Conservation (phyloP, 2,113 vertebrate species). For the Cinclus mexicanus region DNA sequence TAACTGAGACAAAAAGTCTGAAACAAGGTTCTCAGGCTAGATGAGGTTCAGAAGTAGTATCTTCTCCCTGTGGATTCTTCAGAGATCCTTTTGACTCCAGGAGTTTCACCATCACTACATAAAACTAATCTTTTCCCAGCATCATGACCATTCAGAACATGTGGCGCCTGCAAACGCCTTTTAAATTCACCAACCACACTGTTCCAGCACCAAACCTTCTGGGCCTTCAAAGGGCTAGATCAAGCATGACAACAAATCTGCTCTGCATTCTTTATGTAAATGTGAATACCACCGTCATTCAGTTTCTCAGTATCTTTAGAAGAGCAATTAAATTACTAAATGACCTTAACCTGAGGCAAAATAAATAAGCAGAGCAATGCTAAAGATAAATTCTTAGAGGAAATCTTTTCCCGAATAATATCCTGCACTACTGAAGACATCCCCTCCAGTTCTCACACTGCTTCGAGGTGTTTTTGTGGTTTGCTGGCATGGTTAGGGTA, state of each 20-base stretch:
- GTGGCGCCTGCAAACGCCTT: neutral
- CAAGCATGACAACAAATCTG: neutral
- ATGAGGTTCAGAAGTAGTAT: neutral
- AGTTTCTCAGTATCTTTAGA: neutral
- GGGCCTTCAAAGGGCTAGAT: neutral
- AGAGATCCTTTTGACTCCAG: neutral
- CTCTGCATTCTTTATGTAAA: neutral
- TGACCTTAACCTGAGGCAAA: neutral
- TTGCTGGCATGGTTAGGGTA: neutral
- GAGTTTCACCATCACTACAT: neutral
- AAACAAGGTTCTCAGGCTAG: neutral
- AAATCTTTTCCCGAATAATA: neutral
- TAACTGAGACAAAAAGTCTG: neutral
- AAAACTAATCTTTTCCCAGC: neutral
- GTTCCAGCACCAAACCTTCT: neutral
- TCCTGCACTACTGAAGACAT: neutral
- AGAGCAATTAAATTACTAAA: neutral
- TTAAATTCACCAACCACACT: neutral
- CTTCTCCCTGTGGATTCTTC: neutral
- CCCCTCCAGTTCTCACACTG: neutral
- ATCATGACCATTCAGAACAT: neutral
- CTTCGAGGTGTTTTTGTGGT: neutral
- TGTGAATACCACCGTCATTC: neutral
- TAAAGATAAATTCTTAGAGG: neutral
- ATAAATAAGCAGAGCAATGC: neutral